A percentile compares a stretch with the other conserved stretches of the same genome.
Evolutionary conservation across 2,797 vertebrate species (phyloP).

Genomic region (Petrocephalus schoutedeni): DNA sequence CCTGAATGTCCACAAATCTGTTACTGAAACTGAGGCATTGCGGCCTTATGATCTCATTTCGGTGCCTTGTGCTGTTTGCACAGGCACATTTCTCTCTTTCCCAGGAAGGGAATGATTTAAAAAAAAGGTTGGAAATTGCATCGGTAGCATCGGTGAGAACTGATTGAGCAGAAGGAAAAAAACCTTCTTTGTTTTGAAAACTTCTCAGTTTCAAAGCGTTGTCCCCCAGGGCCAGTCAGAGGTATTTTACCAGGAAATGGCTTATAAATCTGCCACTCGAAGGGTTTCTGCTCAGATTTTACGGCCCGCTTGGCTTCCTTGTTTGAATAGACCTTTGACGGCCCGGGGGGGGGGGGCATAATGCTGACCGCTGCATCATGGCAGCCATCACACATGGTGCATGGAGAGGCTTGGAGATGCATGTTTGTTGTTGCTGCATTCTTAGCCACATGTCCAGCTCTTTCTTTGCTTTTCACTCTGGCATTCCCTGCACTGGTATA

Average conservation of each 20-base stretch:
- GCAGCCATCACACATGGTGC: background rate
- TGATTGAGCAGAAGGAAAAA: background rate
- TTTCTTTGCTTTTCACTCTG: background rate
- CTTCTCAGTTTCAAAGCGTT: conserved; percentile 5
- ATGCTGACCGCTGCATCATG: background rate
- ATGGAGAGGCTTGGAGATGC: background rate
- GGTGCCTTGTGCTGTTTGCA: background rate
- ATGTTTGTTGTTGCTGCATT: background rate
- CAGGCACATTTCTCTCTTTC: background rate
- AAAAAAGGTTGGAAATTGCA: background rate
- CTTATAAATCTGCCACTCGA: background rate
- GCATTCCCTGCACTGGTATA: background rate
- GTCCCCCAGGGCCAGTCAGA: background rate
- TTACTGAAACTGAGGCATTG: background rate
- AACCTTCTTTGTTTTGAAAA: background rate
- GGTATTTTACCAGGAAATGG: background rate
- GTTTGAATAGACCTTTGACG: background rate
- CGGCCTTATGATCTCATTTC: background rate
- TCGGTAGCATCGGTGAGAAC: conserved; percentile 4
- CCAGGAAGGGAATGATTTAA: background rate
- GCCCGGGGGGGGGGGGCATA: background rate
- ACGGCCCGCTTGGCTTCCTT: background rate
- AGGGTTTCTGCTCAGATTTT: background rate
- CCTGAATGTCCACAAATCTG: background rate
- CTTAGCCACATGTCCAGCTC: background rate